Evolutionary conservation across 2,888 invertebrate species (phyloP).

Genomic region (Acanthosepion lycidas): DNA sequence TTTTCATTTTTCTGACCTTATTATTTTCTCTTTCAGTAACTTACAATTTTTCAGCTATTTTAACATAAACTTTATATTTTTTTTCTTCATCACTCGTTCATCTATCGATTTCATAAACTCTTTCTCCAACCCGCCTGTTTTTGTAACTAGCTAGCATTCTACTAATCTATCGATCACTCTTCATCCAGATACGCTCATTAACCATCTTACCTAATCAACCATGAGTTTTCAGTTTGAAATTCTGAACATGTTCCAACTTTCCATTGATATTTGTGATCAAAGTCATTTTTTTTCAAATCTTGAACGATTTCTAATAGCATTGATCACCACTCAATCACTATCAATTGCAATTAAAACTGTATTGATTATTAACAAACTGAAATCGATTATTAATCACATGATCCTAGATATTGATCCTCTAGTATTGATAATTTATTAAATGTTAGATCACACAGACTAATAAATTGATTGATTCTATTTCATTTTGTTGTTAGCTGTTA

Average conservation of each 20-base stretch:
- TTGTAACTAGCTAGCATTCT: neutral
- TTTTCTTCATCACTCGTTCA: neutral
- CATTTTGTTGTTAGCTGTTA: neutral
- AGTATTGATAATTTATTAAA: neutral
- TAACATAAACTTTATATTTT: neutral
- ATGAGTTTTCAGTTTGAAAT: neutral
- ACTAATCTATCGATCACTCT: neutral
- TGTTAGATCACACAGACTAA: neutral
- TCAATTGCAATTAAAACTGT: neutral
- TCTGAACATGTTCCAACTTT: neutral
- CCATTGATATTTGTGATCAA: neutral
- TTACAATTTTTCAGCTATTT: too few relatives aligned
- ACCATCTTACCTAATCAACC: neutral
- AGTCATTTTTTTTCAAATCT: neutral
- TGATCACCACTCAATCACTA: neutral
- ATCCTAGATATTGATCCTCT: neutral
- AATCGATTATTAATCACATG: neutral
- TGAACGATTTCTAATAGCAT: neutral
- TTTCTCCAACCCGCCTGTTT: neutral
- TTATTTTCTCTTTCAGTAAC: too few relatives aligned
- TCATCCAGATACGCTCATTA: constrained; percentile 11
- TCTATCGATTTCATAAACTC: neutral
- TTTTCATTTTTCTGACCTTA: too few relatives aligned
- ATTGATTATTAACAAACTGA: neutral
- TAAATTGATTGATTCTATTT: neutral